phyloP scores from a whole-genome alignment of 2,888 invertebrate species.

The Eupithecia insigniata region DNA sequence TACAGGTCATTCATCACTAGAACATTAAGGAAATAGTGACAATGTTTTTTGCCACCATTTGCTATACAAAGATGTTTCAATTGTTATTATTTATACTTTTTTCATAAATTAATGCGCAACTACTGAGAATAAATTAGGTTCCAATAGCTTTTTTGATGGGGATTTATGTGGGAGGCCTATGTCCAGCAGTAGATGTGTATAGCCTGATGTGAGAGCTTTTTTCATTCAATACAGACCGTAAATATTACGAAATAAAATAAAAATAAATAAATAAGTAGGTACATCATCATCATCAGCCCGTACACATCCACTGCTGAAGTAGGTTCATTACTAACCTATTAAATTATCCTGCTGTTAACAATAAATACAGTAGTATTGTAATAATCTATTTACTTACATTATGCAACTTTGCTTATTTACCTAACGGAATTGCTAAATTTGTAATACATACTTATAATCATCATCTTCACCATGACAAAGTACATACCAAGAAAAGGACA shows the following conservation, averaged over 20 bases:
- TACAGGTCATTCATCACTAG: slow-evolving; percentile 27
- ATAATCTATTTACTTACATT: not conserved
- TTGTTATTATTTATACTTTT: not conserved
- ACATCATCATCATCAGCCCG: too few species aligned
- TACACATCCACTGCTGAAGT: too few species aligned
- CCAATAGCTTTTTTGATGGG: not conserved
- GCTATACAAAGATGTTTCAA: not conserved
- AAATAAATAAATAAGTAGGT: too few species aligned
- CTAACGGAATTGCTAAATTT: not conserved
- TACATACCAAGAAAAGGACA: not conserved
- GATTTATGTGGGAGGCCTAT: too few species aligned
- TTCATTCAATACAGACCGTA: not conserved
- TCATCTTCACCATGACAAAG: not conserved
- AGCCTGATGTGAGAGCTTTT: too few species aligned
- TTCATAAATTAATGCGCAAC: not conserved
- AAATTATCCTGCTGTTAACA: not conserved
- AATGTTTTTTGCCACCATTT: slow-evolving; percentile 17
- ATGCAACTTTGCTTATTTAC: not conserved
- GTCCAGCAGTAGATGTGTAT: too few species aligned
- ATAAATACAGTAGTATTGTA: not conserved
- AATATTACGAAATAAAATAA: too few species aligned
- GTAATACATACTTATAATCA: not conserved
- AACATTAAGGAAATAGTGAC: slow-evolving; percentile 14
- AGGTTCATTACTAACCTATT: not conserved
- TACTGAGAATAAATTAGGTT: not conserved